Evolutionary conservation across 2,113 vertebrate genomes (phyloP), one percentile per base, ranked within the genome.

Genomic region (Albula goreensis): DNA sequence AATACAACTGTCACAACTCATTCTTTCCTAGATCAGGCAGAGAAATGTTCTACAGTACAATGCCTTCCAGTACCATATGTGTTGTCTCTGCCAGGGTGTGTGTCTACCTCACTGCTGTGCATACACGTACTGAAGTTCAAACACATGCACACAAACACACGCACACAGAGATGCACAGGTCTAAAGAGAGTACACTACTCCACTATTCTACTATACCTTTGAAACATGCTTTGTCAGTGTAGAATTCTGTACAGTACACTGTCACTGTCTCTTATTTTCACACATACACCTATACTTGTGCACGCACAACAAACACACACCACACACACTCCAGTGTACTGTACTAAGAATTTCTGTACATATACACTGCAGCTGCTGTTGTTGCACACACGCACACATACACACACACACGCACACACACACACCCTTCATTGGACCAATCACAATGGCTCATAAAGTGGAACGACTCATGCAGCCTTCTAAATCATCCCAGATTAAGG

Each of bases 11-110:
- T 91, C 87, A 70, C 78, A 84, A 82, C 88, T 92, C 88, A 88
- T 81, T 92, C 85, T 87, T 88, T 82, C 83, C 84, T 80, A 79
- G 83, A 88, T 86, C 50, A 90, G 89, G 86, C 90, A 86, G 90
- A 91, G 85, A 82, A 85, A 87, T 89, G 87, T 84, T 81, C 52
- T 85, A 85, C 4, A 17, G 88, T 63, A 81, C 93, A 91, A 93
- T 90, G 85, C 89, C 91, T 77, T 92, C 84, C 93, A 94, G 93
- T 93, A 83, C 87, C 12, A 74, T 85, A 88, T 82, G 90, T 92
- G 91, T 90, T 91, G 84, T 93, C 91, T 92, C 87, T 90, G 87
- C 50, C 70, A 25, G 70, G 70, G n/a, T 10, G 22, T 74, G 70
- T 25, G 22, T 25, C n/a, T 31, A 22, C n/a, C n/a, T 48, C 78